phyloP scores from a whole-genome alignment of 2,888 invertebrate species.

The Xanthorhoe spadicearia region DNA sequence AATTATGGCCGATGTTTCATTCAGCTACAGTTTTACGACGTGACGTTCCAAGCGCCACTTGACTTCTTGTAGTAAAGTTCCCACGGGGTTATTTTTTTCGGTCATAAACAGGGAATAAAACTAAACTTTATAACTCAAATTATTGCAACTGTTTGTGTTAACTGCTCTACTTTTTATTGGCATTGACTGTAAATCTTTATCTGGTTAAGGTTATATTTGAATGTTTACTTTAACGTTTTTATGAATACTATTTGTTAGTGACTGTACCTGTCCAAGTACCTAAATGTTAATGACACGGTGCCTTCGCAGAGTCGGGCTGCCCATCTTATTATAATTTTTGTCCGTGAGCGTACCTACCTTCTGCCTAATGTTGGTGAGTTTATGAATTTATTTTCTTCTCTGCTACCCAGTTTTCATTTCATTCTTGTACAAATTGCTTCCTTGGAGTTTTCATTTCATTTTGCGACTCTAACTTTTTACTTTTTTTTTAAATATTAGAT shows the following conservation, averaged over 20 bases:
- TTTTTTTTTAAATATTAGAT: slow-evolving; percentile 5
- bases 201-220: neutral
- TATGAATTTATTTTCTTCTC: slow-evolving; percentile 43
- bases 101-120: slow-evolving; percentile 42
- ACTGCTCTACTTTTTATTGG: slow-evolving; percentile 3
- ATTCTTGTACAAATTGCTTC: slow-evolving; percentile 38
- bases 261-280: slow-evolving; percentile 48
- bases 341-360: slow-evolving; percentile 44
- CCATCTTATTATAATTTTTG: slow-evolving; percentile 46
- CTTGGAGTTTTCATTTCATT: slow-evolving; percentile 34
- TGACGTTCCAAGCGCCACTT: slow-evolving; percentile 50
- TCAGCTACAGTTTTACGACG: slow-evolving; percentile 65
- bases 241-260: slow-evolving; percentile 34
- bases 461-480: slow-evolving; percentile 8
- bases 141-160: slow-evolving; percentile 14
- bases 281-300: slow-evolving; percentile 46
- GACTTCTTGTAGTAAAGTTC: slow-evolving; percentile 47
- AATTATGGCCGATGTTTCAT: slow-evolving; percentile 74
- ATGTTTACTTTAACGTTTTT: neutral
- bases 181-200: neutral
- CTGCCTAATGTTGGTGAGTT: slow-evolving; percentile 43
- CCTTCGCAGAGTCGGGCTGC: slow-evolving; percentile 37
- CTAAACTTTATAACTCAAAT: slow-evolving; percentile 22
- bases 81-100: slow-evolving; percentile 45
- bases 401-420: slow-evolving; percentile 32